Base-by-base conservation (phyloP, 2,113 vertebrate species). In the Gopherus evgoodei region DNA sequence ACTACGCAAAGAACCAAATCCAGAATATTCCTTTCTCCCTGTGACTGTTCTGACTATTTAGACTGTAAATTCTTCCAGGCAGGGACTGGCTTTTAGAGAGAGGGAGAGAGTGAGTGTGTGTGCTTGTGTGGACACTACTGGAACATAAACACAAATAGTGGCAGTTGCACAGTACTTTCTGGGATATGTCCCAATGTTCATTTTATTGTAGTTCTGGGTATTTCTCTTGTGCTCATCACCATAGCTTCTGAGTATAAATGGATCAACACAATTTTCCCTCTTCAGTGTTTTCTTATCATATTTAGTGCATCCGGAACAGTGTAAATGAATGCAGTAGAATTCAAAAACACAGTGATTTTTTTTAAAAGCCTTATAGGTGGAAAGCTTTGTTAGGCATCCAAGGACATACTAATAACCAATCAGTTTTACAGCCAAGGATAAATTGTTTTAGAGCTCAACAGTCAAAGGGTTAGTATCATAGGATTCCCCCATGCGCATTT, bases 171-270 rank as follows among this genome's bases (percentile, higher is more conserved):
- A 72, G 5, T 59, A 79, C 59, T 91, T 69, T 56, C 25, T 52
- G 0, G 0, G 59, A 29, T n/a, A 11, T 3, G 4, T 78, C 65
- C 56, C 50, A 42, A 11, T 69, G 10, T 65, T 83, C 29, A 57
- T 11, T 17, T 6, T 14, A 47, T 38, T 89, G 92, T 87, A 88
- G 19, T 81, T 42, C 42, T 35, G 84, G 47, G 27, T 0, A 0
- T 81, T 88, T 78, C 82, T 87, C 62, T 72, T 42, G n/a, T 25
- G 49, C 89, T 86, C 69, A 84, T 87, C 42, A n/a, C 10, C 0
- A 0, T 11, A 82, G 29, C 24, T 29, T 90, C 59, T 50, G 11
- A 59, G 82, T 89, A 29, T 29, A 19, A 2, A 8, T 76, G 25
- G 22, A 27, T 84, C 47, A 84, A 53, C 82, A 7, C 7, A 35